A percentile compares a stretch with the other conserved stretches of the same genome.
Conservation (phyloP, 2,888 invertebrate genomes). For the Slavum lentiscoides region DNA sequence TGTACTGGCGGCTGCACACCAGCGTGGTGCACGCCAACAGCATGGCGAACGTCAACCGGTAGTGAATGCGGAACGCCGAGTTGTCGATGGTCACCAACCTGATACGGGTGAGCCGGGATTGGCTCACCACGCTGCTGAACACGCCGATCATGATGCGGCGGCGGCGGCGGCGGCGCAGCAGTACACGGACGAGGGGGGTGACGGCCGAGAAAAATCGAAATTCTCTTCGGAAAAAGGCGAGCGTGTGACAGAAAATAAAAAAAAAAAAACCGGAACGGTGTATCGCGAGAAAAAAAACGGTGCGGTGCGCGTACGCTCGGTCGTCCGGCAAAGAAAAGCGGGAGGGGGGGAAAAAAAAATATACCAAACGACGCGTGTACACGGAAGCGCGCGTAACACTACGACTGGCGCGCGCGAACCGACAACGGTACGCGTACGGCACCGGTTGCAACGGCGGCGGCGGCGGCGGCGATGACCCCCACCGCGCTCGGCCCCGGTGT, state of each 20-base stretch:
- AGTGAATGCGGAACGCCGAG: slow-evolving; percentile 86
- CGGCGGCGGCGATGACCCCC: slow-evolving; percentile 17
- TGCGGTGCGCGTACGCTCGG: neutral
- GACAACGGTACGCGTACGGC: neutral
- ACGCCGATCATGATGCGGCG: slow-evolving; percentile 80
- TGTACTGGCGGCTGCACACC: slow-evolving; percentile 90
- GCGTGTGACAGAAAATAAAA: no score
- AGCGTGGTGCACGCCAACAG: slow-evolving; percentile 83
- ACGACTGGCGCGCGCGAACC: slow-evolving; percentile 38
- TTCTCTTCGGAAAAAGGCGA: no score
- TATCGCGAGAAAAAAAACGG: no score
- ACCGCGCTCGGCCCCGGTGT: slow-evolving; percentile 35
- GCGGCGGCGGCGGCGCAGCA: neutral
- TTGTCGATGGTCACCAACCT: slow-evolving; percentile 86
- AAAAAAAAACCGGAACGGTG: no score
- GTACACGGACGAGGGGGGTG: neutral
- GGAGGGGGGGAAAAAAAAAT: no score
- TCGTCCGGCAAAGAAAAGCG: neutral
- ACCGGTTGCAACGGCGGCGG: slow-evolving; percentile 42
- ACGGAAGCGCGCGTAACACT: slow-evolving; percentile 31
- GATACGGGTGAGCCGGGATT: slow-evolving; percentile 70
- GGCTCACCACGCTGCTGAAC: slow-evolving; percentile 77
- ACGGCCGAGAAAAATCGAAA: neutral
- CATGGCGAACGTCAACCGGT: slow-evolving; percentile 83
- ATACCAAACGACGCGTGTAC: neutral